Evolutionary conservation across 2,113 vertebrate genomes (phyloP).

Genomic region (Ctenomys sociabilis): DNA sequence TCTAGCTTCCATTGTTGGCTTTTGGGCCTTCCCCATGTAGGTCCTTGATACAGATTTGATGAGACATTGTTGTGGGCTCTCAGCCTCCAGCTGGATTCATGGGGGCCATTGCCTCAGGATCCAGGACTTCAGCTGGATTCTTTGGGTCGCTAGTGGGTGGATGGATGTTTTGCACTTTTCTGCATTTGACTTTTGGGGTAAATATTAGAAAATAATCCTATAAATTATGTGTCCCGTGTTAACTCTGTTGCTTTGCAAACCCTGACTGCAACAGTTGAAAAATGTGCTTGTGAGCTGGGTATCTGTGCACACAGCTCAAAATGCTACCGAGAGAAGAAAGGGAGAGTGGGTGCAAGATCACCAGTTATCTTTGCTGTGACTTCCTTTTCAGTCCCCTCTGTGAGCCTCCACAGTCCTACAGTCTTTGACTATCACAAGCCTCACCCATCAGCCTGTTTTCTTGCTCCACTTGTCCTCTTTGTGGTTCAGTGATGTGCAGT

Average conservation of each 20-base stretch:
- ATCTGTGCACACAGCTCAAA: not conserved
- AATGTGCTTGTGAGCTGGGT: not conserved
- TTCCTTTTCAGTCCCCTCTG: not conserved
- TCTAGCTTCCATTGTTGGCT: not conserved
- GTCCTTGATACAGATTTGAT: not conserved
- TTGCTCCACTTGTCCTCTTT: not conserved
- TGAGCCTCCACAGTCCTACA: not conserved
- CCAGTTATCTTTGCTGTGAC: not conserved
- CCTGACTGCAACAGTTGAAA: not conserved
- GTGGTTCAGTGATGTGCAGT: not conserved
- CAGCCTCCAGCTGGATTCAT: not conserved
- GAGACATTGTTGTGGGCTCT: not conserved
- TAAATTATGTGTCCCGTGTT: not conserved
- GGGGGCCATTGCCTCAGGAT: not conserved
- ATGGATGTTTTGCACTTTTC: not conserved
- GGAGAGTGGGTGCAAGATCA: not conserved
- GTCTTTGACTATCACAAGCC: not conserved
- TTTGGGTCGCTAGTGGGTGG: not conserved
- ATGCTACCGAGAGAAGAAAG: not conserved
- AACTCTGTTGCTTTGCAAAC: not conserved
- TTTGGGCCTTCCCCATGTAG: not conserved
- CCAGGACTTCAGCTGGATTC: not conserved
- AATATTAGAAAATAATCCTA: not conserved
- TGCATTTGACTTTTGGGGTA: not conserved
- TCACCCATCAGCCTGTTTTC: not conserved